A percentile compares a stretch with the other conserved stretches of the same genome.
Evolutionary conservation across 1,140 invertebrate species (phyloP).

Genomic region (Drosophila bipectinata): DNA sequence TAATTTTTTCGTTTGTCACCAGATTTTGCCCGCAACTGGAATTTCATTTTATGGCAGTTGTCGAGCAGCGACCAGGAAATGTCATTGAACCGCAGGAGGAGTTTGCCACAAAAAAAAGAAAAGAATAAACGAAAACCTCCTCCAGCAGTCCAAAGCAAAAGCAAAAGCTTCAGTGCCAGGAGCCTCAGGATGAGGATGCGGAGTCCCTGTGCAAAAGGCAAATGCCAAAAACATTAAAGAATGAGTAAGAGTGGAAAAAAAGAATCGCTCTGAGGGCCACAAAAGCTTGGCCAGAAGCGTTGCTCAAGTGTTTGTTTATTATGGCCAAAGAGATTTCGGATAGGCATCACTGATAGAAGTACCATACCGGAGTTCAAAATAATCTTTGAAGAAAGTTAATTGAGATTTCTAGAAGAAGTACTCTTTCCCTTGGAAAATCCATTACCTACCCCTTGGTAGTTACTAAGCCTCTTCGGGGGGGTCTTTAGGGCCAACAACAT

Average conservation of each 20-base stretch:
- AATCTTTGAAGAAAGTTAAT: not conserved
- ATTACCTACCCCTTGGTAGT: not conserved
- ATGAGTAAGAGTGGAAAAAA: constrained; percentile 10
- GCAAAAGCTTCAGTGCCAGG: constrained; percentile 22
- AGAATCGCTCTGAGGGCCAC: not conserved
- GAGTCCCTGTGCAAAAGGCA: constrained; percentile 30
- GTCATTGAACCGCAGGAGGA: constrained; percentile 66
- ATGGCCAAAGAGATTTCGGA: constrained; percentile 6
- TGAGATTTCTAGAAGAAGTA: not conserved
- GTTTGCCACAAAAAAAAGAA: constrained; percentile 40
- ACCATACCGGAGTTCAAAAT: not conserved
- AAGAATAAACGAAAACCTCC: constrained; percentile 42
- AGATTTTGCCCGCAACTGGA: constrained; percentile 35
- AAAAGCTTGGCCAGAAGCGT: constrained; percentile 5
- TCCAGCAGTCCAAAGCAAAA: constrained; percentile 44
- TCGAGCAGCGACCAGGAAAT: constrained; percentile 38
- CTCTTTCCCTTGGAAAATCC: not conserved
- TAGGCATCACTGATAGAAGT: constrained; percentile 8
- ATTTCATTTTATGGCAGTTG: constrained; percentile 60
- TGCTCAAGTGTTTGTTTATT: constrained; percentile 5
- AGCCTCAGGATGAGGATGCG: constrained; percentile 11
- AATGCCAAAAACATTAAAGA: constrained; percentile 54
- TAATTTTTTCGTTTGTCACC: constrained; percentile 56
- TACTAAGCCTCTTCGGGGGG: not conserved
- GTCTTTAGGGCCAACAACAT: constrained; percentile 4